These are phyloP conservation scores for Drosophila seguyi DNA, from an alignment of 1,140 invertebrate species.

Conservation along the genomic window DNA sequence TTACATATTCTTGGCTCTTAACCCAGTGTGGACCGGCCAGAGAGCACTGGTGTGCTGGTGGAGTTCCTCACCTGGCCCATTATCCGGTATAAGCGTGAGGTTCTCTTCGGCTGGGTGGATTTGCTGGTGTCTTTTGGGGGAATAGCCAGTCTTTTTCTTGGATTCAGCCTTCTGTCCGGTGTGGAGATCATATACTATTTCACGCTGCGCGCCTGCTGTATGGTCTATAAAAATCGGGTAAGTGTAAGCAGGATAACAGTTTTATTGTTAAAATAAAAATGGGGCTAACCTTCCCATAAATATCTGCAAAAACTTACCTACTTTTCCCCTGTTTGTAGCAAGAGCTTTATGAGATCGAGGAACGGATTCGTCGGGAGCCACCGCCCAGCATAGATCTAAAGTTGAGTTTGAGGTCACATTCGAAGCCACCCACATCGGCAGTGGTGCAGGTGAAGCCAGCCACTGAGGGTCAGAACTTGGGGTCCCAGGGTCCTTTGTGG, in stretches of 20 bases:
- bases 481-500: slow-evolving; percentile 1
- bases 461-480: neutral
- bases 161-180: slow-evolving; percentile 90
- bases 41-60: slow-evolving; percentile 69
- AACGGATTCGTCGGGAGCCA: slow-evolving; percentile 69
- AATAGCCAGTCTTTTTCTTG: slow-evolving; percentile 91
- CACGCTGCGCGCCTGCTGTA: slow-evolving; percentile 89
- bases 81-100: slow-evolving; percentile 90
- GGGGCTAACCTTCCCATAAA: neutral
- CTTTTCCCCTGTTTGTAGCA: slow-evolving; percentile 44
- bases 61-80: slow-evolving; percentile 91
- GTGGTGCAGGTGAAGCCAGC: slow-evolving; percentile 56
- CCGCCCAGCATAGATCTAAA: slow-evolving; percentile 73
- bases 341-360: slow-evolving; percentile 80
- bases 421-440: slow-evolving; percentile 31
- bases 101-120: slow-evolving; percentile 92
- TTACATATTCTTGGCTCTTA: too few relatives aligned
- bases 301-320: neutral
- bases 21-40: slow-evolving; percentile 58
- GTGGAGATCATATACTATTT: slow-evolving; percentile 91
- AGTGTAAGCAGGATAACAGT: neutral
- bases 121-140: slow-evolving; percentile 87
- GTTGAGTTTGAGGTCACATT: slow-evolving; percentile 55
- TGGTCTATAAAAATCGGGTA: slow-evolving; percentile 86
- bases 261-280: too few relatives aligned